Base-by-base conservation (phyloP, 2,888 invertebrate species). In the Sialis lutaria region DNA sequence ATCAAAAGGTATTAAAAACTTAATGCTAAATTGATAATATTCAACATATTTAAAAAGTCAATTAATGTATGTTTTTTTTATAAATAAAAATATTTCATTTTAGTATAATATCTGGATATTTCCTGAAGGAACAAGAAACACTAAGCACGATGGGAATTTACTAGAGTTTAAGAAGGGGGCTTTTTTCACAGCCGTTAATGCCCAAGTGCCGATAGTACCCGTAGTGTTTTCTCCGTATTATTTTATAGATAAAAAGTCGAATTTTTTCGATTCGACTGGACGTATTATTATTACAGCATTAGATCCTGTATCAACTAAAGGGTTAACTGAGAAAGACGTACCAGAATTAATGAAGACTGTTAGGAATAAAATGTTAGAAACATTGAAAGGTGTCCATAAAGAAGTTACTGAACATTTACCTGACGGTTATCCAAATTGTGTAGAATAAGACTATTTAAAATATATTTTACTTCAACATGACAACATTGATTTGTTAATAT, bases 151-250 rank as follows among this genome's bases (percentile, higher is more conserved):
- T 67, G 82, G 79, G 33, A 74, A 74, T 31, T 66, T 96, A 57
- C 66, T 92, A 55, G 88, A 91, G 2, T 93, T 96, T 65, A 92
- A 96, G 62, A 95, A 93, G 63, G 95, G 95, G 6, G 92, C 91
- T 4, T 96, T 97, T 68, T 89, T 93, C 65, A 79, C 93, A 52
- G 95, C 95, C 0, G 69, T 92, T 51, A 77, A 80, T 53, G 82
- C 86, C 6, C 77, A 78, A 58, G 79, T 87, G 49, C 88, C 91
- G 5, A 81, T 95, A 50, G 82, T 91, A 58, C 93, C 95, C 0
- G 79, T 93, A 1, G 87, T 91, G 22, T 79, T 90, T 49, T 90
- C 89, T 6, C 75, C 81, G 58, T 93, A 91, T 64, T 75, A 79
- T 54, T 84, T 82, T 60, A 64, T 85, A 46, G 79, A 81, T 54